Conservation (phyloP, 2,888 invertebrate species). For the Frankliniella intonsa region DNA sequence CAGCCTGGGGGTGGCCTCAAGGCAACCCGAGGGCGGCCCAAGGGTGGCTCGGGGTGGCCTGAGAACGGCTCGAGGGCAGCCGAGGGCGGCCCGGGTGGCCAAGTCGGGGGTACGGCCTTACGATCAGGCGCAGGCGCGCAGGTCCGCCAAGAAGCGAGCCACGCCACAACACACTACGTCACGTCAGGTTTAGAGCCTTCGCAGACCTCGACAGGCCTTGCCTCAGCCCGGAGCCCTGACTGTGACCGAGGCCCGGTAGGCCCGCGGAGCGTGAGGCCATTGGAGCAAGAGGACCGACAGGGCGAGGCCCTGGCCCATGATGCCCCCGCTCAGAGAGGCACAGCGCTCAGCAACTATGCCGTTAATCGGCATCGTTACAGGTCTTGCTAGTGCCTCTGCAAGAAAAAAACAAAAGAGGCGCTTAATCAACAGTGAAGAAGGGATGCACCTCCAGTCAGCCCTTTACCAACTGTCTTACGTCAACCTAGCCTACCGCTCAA, state of each 20-base stretch:
- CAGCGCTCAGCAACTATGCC: conserved; percentile 18
- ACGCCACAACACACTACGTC: conserved; percentile 10
- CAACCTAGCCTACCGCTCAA: conserved; percentile 10
- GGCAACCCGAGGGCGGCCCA: not conserved
- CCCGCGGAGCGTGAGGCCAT: not conserved
- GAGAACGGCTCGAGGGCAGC: not conserved
- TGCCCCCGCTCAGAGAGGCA: conserved; percentile 17
- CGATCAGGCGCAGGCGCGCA: no score
- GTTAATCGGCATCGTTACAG: not conserved
- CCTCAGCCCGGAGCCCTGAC: not conserved
- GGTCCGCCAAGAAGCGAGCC: not conserved
- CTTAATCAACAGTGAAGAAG: conserved; percentile 8
- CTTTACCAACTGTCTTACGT: not conserved
- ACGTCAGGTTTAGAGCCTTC: not conserved
- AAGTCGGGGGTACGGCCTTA: not conserved
- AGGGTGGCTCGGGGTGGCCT: not conserved
- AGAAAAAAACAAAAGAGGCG: conserved; percentile 25
- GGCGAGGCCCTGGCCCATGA: not conserved
- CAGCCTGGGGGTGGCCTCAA: not conserved
- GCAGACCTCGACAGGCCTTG: not conserved
- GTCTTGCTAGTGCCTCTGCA: conserved; percentile 21
- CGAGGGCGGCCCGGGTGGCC: not conserved
- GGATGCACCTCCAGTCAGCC: not conserved
- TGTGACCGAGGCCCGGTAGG: not conserved
- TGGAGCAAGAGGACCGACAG: not conserved